A percentile compares a stretch with the other conserved stretches of the same genome.
Evolutionary conservation across 2,888 invertebrate species (phyloP).

Genomic region (Caenorhabditis panamensis): DNA sequence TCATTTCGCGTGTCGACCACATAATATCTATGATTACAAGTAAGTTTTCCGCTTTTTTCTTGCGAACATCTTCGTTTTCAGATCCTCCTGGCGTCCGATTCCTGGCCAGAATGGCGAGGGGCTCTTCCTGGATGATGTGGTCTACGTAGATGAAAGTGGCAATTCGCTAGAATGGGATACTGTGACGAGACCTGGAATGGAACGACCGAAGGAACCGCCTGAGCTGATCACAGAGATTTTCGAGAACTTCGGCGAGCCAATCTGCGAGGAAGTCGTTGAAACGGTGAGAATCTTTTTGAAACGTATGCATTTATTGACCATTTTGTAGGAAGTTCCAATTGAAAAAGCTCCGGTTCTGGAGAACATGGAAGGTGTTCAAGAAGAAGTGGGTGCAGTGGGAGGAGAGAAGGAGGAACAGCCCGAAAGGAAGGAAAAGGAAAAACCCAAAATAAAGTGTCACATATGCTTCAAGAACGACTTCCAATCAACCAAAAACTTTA

Average conservation of each 20-base stretch:
- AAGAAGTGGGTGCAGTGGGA: background rate
- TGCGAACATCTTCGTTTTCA: background rate
- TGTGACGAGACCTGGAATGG: too few species aligned
- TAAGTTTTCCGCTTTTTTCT: background rate
- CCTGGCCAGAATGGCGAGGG: too few species aligned
- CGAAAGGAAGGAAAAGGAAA: too few species aligned
- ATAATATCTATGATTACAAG: constrained; percentile 55
- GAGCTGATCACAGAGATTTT: too few species aligned
- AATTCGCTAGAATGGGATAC: too few species aligned
- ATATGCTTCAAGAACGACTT: constrained; percentile 45
- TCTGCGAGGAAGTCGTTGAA: constrained; percentile 32
- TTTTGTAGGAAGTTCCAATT: constrained; percentile 2
- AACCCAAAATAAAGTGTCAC: constrained; percentile 62
- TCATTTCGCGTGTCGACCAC: constrained; percentile 67
- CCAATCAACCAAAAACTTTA: constrained; percentile 34
- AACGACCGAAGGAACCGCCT: too few species aligned
- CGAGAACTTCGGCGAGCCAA: constrained; percentile 29
- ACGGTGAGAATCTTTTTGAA: constrained; percentile 12
- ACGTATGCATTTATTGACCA: background rate
- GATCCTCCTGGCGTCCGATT: constrained; percentile 37
- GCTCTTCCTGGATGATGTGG: too few species aligned
- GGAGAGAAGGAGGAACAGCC: too few species aligned
- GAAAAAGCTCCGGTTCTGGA: constrained; percentile 8
- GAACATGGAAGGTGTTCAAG: background rate
- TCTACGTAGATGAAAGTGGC: too few species aligned